Conservation (phyloP, 2,888 invertebrate genomes). For the Formica aserva region DNA sequence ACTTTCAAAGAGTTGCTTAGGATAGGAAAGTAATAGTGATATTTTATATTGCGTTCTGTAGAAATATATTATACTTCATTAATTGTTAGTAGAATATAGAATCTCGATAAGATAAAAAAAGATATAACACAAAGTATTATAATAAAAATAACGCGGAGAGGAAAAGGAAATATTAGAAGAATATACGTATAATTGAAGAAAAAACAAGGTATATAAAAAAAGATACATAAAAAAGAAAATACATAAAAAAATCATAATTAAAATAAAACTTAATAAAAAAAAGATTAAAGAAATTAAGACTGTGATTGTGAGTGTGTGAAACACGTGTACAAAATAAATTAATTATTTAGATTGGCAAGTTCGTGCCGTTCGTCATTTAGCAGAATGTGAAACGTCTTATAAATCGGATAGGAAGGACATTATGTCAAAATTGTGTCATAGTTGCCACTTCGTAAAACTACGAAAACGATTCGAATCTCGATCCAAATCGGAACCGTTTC, state of each 20-base stretch:
- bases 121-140: not conserved
- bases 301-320: not conserved
- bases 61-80: not conserved
- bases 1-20: not conserved
- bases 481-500: constrained; percentile 23
- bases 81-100: not conserved
- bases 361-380: not conserved
- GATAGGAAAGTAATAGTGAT: not conserved
- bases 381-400: not conserved
- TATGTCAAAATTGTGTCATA: not conserved
- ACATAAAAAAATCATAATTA: not conserved
- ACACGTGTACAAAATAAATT: not conserved
- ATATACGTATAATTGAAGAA: not conserved
- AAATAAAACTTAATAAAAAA: not conserved
- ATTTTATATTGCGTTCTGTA: not conserved
- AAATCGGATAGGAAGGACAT: not conserved
- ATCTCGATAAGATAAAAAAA: not conserved
- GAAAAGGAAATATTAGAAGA: not conserved
- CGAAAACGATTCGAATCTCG: not conserved
- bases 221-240: not conserved
- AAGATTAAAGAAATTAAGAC: not conserved
- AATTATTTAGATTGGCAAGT: constrained; percentile 4
- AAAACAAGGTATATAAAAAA: not conserved
- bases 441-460: not conserved
- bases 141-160: not conserved